A percentile compares a stretch with the other conserved stretches of the same genome.
phyloP scores from a whole-genome alignment of 2,797 vertebrate genomes.

The Steatocranus sp. region DNA sequence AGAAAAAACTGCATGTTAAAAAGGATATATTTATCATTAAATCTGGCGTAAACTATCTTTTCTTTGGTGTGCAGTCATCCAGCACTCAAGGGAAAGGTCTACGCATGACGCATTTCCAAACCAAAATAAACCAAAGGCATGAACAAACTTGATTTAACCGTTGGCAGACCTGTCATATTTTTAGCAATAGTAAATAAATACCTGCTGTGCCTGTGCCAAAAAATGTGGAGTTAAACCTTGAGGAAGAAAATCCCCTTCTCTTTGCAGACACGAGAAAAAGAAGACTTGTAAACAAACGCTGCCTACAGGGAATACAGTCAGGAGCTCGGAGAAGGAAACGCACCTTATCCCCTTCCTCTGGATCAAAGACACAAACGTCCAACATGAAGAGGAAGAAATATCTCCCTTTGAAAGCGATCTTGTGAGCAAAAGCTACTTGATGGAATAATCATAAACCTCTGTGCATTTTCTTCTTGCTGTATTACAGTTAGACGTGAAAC shows the following conservation, averaged over 20 bases:
- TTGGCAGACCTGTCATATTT: neutral
- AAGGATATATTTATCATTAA: neutral
- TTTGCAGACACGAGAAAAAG: neutral
- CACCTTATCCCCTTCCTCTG: slow-evolving; percentile 10
- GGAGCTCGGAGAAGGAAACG: slow-evolving; percentile 11
- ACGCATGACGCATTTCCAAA: neutral
- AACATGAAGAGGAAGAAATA: neutral
- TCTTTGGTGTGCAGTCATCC: neutral
- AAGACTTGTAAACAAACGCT: neutral
- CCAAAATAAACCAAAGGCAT: neutral
- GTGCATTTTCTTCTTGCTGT: neutral
- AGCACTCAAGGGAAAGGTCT: neutral
- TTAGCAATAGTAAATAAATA: neutral
- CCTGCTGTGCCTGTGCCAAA: neutral
- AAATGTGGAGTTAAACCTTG: neutral
- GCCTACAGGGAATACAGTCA: neutral
- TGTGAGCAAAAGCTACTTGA: neutral
- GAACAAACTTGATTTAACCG: neutral
- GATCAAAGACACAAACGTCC: slow-evolving; percentile 12
- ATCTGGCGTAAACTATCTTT: neutral
- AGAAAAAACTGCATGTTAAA: neutral
- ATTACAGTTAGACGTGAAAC: neutral
- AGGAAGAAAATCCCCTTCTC: neutral
- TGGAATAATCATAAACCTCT: slow-evolving; percentile 2
- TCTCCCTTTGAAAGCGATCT: slow-evolving; percentile 15